Evolutionary conservation across 2,113 vertebrate genomes (phyloP).

Genomic region (Oenanthe oenanthe): DNA sequence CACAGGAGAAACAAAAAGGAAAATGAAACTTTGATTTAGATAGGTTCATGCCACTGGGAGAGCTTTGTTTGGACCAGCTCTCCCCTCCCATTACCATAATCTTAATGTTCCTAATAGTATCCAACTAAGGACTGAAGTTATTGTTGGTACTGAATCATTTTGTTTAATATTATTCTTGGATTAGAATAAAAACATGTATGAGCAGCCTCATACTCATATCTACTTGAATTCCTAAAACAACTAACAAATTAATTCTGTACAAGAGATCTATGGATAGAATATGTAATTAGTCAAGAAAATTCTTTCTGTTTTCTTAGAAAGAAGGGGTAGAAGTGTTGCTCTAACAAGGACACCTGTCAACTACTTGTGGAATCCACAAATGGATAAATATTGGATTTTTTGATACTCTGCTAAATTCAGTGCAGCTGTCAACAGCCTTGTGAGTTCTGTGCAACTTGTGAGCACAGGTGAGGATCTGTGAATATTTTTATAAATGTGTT

Average conservation of each 20-base stretch:
- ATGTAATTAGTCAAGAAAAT: neutral
- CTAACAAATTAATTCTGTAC: neutral
- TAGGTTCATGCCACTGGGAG: neutral
- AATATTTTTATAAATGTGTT: neutral
- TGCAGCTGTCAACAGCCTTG: neutral
- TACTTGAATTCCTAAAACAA: neutral
- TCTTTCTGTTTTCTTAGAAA: neutral
- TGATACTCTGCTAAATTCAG: accelerated
- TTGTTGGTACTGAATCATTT: neutral
- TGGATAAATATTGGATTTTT: neutral
- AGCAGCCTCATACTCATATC: neutral
- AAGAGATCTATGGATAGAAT: neutral
- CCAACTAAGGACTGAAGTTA: neutral
- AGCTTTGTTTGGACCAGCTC: neutral
- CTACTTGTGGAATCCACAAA: neutral
- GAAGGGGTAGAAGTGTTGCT: neutral
- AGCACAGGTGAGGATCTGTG: neutral
- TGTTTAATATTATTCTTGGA: neutral
- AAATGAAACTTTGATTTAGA: neutral
- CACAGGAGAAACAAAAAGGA: neutral
- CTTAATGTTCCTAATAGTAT: neutral
- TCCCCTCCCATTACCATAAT: neutral
- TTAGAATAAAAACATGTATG: neutral
- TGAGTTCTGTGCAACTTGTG: neutral
- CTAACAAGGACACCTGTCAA: neutral